Evolutionary conservation across 2,888 invertebrate genomes (phyloP).

Genomic region (Nomada fucata): DNA sequence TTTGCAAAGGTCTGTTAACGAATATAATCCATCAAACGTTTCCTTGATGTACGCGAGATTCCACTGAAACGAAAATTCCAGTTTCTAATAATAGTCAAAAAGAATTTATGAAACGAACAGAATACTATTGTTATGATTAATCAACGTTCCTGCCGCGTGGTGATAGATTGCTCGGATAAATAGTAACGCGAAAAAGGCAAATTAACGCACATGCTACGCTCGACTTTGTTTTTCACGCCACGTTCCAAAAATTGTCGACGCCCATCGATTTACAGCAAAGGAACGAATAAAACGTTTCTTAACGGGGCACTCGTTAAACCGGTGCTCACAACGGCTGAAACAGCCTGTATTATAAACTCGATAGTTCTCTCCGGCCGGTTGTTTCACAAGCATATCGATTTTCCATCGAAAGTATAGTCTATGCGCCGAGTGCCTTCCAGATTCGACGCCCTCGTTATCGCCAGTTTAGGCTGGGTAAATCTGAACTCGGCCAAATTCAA

Average conservation of each 20-base stretch:
- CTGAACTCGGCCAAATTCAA: conserved; percentile 55
- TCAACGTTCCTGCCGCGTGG: too few relatives aligned
- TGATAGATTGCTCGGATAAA: too few relatives aligned
- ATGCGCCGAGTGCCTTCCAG: conserved; percentile 41
- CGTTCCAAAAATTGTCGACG: too few relatives aligned
- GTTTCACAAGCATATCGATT: conserved; percentile 54
- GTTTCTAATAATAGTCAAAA: too few relatives aligned
- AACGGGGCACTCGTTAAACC: conserved; percentile 8
- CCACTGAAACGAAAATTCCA: background rate
- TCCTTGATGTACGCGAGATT: background rate
- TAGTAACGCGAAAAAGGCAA: too few relatives aligned
- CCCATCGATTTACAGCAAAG: too few relatives aligned
- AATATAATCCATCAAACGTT: background rate
- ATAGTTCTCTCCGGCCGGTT: conserved; percentile 22
- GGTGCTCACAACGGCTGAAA: conserved; percentile 9
- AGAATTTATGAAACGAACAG: too few relatives aligned
- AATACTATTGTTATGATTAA: too few relatives aligned
- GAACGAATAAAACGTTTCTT: background rate
- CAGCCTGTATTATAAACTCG: conserved; percentile 31
- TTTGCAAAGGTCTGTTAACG: conserved; percentile 28
- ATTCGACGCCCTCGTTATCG: conserved; percentile 61
- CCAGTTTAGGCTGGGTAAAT: conserved; percentile 48
- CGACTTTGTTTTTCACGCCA: too few relatives aligned
- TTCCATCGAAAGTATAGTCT: conserved; percentile 47
- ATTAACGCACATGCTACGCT: too few relatives aligned